Percentiles rank a stretch among this genome's conserved stretches.
These are phyloP conservation scores for Seira musarum DNA, from an alignment of 2,888 invertebrate species.

Conservation along the genomic window DNA sequence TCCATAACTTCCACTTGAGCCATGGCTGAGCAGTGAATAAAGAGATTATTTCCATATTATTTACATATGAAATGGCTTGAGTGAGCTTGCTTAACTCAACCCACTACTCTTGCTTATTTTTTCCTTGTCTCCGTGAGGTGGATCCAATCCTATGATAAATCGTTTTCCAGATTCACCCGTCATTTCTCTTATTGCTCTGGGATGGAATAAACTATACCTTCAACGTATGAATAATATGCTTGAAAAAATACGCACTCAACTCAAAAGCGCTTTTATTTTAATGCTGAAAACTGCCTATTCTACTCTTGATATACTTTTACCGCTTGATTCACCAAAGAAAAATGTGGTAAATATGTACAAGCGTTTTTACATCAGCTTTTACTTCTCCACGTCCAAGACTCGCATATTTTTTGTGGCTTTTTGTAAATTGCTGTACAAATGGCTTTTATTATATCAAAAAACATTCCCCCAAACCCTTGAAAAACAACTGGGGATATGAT, in stretches of 20 bases:
- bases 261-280: background rate
- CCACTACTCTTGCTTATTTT: constrained; percentile 22
- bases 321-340: constrained; percentile 9
- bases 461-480: too few relatives aligned
- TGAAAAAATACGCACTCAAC: background rate
- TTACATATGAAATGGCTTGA: constrained; percentile 62
- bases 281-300: background rate
- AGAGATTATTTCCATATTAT: constrained; percentile 68
- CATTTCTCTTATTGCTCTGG: constrained; percentile 45
- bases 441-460: too few relatives aligned
- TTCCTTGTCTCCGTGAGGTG: constrained; percentile 29
- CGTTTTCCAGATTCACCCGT: constrained; percentile 46
- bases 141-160: constrained; percentile 41
- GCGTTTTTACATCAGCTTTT: too few relatives aligned
- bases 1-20: constrained; percentile 42
- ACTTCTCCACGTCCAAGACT: too few relatives aligned
- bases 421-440: too few relatives aligned
- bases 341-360: too few relatives aligned
- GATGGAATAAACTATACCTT: too few relatives aligned
- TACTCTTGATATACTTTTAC: background rate
- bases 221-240: too few relatives aligned
- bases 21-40: constrained; percentile 57
- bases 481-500: too few relatives aligned
- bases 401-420: too few relatives aligned
- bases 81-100: constrained; percentile 9